Evolutionary conservation across 2,888 invertebrate species (phyloP).

Genomic region (Mythimna impura): DNA sequence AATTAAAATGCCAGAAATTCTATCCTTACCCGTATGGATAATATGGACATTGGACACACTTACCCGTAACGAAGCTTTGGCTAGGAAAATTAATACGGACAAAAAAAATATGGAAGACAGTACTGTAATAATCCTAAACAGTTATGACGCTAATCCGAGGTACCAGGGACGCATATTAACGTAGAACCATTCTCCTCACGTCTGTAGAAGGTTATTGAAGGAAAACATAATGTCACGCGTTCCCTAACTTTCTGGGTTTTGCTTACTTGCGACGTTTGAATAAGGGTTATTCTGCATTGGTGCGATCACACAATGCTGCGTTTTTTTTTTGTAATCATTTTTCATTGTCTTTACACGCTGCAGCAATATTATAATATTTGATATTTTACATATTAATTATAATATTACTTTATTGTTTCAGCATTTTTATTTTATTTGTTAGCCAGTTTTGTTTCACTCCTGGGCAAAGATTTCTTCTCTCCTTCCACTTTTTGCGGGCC

Average conservation of each 20-base stretch:
- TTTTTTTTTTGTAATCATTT: background rate
- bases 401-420: too few species aligned
- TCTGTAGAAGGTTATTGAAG: conserved; percentile 69
- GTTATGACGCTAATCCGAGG: conserved; percentile 56
- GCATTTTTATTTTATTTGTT: too few species aligned
- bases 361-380: too few species aligned
- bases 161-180: conserved; percentile 55
- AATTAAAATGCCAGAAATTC: background rate
- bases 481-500: too few species aligned
- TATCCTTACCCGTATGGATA: background rate
- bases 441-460: too few species aligned
- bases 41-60: background rate
- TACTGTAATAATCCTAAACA: conserved; percentile 43
- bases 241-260: conserved; percentile 56
- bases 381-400: too few species aligned
- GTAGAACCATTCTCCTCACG: conserved; percentile 67
- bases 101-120: conserved; percentile 37
- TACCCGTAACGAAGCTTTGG: conserved; percentile 9
- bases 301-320: background rate
- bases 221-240: conserved; percentile 67
- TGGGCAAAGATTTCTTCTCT: too few species aligned
- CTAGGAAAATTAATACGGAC: conserved; percentile 21
- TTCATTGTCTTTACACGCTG: too few species aligned
- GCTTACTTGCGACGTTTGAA: conserved; percentile 43
- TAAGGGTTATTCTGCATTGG: background rate